phyloP scores from a whole-genome alignment of 2,888 invertebrate species.

The Epicampocera succincta region DNA sequence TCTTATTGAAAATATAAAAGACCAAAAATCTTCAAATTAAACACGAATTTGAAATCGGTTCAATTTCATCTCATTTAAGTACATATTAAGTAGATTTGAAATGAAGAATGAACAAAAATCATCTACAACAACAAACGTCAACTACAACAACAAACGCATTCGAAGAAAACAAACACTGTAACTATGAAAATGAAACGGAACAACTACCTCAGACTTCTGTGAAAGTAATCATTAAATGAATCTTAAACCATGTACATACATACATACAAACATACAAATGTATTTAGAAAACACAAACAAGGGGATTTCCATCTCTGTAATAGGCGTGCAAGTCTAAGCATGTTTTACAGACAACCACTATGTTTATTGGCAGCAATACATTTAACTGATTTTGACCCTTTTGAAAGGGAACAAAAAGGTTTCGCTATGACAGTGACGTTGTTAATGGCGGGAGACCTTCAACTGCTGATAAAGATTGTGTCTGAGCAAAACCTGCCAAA shows the following conservation, averaged over 20 bases:
- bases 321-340: background rate
- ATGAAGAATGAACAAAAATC: constrained; percentile 28
- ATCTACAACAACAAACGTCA: background rate
- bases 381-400: too few species aligned
- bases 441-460: too few species aligned
- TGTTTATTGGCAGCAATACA: background rate
- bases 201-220: constrained; percentile 80
- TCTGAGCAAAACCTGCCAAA: too few species aligned
- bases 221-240: constrained; percentile 77
- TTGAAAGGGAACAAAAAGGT: too few species aligned
- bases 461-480: too few species aligned
- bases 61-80: background rate
- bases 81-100: background rate
- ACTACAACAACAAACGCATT: constrained; percentile 19
- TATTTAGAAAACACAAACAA: constrained; percentile 15
- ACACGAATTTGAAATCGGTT: constrained; percentile 31
- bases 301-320: background rate
- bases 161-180: constrained; percentile 25
- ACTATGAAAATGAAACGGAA: constrained; percentile 58
- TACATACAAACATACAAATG: background rate
- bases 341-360: background rate
- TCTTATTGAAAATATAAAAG: constrained; percentile 35
- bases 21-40: constrained; percentile 37
- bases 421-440: too few species aligned
- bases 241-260: constrained; percentile 47